Evolutionary conservation across 2,888 invertebrate genomes (phyloP), one percentile per base, ranked within the genome.

Genomic region (Odontothrips loti): DNA sequence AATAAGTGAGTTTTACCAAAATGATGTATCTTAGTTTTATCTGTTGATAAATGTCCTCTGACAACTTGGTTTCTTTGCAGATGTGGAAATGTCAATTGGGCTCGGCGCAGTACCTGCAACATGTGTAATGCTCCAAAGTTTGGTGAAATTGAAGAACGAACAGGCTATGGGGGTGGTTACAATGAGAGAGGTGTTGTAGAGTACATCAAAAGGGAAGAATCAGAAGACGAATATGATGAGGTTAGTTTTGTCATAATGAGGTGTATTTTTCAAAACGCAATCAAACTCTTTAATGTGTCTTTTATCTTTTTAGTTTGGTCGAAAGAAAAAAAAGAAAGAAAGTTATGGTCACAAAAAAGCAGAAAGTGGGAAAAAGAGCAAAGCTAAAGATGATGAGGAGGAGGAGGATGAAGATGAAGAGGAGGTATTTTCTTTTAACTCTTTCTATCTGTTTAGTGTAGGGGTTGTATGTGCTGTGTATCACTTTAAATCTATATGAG

Each of bases 21-120:
- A 27, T 11, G 1, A 20, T 51, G 27, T 17, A 80, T 47, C 4
- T 6, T 43, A 4, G 34, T 6, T 43, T 6, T 43, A 6, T 43
- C 6, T 6, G 34, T 43, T 43, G 34, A 4, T 27, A 82, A 34
- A 79, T 75, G 79, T 47, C n/a, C n/a, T 12, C 29, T 81, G 80
- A 78, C 15, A 63, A 79, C 43, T 51, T 79, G 43, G 15, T 80
- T 80, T 80, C 80, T 82, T 83, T 63, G 23, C 68, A 90, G 90
- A 88, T 99, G 99, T 89, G 98, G 98, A n/a, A 99, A 99, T 88
- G 99, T 99, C 17, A 99, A 99, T 88, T 98, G 98, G 99, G 98
- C 99, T 43, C 91, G 98, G 83, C 91, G 99, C 81, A 94, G 94
- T 86, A 96, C 95, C 81, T 99, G 99, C 89, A 99, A 99, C 88